Percentiles rank a stretch among this genome's conserved stretches.
These are phyloP conservation scores for Alectura lathami DNA, from an alignment of 2,113 vertebrate genomes.

Conservation along the genomic window DNA sequence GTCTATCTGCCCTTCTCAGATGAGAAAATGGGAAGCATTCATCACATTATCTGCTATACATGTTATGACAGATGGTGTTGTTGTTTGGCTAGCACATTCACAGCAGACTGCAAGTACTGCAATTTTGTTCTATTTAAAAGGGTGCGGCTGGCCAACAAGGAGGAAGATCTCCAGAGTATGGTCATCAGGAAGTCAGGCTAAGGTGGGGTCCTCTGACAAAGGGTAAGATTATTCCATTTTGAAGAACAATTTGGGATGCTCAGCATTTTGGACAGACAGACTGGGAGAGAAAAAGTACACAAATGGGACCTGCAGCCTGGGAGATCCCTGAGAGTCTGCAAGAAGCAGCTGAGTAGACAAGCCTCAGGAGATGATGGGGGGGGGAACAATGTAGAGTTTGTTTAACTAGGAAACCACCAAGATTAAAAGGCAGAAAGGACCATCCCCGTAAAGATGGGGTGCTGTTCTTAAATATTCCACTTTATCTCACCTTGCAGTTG, in stretches of 20 bases:
- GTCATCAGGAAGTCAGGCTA: too few species aligned
- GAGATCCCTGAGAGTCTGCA: neutral
- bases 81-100: neutral
- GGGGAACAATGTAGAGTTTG: neutral
- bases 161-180: too few species aligned
- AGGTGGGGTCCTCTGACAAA: neutral
- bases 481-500: neutral
- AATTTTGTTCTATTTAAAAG: neutral
- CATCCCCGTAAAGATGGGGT: neutral
- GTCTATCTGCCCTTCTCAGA: neutral
- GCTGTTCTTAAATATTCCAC: neutral
- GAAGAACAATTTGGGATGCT: neutral
- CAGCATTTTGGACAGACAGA: neutral
- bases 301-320: neutral
- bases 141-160: neutral
- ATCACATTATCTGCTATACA: neutral
- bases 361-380: neutral
- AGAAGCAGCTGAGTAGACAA: neutral
- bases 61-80: neutral
- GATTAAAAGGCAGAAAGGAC: neutral
- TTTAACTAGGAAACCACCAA: neutral
- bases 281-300: neutral
- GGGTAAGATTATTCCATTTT: neutral
- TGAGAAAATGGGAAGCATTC: neutral
- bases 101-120: neutral